These are phyloP conservation scores for Aspiorhynchus laticeps DNA, from an alignment of 2,113 vertebrate species.

Conservation along the genomic window DNA sequence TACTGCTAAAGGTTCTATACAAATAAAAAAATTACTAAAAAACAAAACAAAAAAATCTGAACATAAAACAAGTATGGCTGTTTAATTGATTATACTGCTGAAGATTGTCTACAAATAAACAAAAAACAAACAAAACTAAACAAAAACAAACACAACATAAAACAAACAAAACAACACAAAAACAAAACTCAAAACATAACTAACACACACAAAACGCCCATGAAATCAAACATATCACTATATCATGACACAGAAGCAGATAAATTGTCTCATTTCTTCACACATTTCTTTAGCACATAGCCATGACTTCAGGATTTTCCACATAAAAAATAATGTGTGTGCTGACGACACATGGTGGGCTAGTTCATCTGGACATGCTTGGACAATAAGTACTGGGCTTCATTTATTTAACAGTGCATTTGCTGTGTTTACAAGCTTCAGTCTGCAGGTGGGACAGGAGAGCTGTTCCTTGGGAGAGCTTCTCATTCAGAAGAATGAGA, in stretches of 20 bases:
- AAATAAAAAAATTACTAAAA: background rate
- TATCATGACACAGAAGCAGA: background rate
- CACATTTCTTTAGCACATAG: too few relatives aligned
- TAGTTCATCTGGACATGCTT: background rate
- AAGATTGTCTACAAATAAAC: background rate
- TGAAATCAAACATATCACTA: background rate
- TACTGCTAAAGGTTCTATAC: background rate
- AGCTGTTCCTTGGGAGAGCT: background rate
- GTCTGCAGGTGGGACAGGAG: background rate
- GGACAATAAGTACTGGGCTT: background rate
- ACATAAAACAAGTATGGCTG: background rate
- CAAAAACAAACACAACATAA: background rate
- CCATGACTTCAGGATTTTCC: background rate
- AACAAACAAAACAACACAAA: too few relatives aligned
- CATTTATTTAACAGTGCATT: background rate
- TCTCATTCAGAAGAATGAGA: constrained; percentile 20
- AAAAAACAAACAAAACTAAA: background rate
- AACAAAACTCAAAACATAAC: too few relatives aligned
- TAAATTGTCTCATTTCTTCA: background rate
- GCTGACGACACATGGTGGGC: background rate
- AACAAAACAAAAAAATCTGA: background rate
- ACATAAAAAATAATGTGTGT: background rate
- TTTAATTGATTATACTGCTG: too few relatives aligned
- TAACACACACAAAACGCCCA: background rate
- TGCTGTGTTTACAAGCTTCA: background rate